Evolutionary conservation across 2,113 vertebrate genomes (phyloP).

Genomic region (Orthonyx spaldingii): DNA sequence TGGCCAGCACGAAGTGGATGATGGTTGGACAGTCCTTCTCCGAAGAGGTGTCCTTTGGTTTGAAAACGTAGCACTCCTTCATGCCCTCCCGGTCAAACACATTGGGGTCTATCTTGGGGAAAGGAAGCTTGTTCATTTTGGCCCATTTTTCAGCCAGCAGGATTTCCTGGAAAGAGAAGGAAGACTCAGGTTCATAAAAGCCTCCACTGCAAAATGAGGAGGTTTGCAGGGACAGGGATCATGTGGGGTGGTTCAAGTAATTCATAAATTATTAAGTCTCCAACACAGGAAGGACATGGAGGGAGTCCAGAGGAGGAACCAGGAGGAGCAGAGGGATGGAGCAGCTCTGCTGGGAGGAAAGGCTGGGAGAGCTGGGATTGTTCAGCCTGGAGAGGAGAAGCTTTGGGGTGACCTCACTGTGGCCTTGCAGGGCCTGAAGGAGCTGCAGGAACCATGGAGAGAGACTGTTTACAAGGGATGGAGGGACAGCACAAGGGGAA

Average conservation of each 20-base stretch:
- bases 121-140: conserved; percentile 95
- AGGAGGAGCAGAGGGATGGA: not conserved
- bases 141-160: conserved; percentile 97
- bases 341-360: not conserved
- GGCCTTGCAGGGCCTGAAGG: rapidly evolving
- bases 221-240: not conserved
- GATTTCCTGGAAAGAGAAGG: conserved; percentile 79
- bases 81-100: conserved; percentile 95
- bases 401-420: not conserved
- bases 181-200: not conserved
- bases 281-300: not conserved
- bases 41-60: conserved; percentile 82
- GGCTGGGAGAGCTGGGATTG: not conserved
- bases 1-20: conserved; percentile 96
- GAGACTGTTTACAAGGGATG: not conserved
- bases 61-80: conserved; percentile 97
- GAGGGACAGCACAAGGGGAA: not conserved
- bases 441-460: not conserved
- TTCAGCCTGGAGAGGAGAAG: not conserved
- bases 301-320: not conserved
- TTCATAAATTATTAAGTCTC: not conserved
- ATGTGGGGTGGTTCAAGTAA: not conserved
- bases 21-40: conserved; percentile 92
- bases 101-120: conserved; percentile 95
- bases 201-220: not conserved